phyloP scores from a whole-genome alignment of 2,113 vertebrate genomes.

The Leiothrix lutea region DNA sequence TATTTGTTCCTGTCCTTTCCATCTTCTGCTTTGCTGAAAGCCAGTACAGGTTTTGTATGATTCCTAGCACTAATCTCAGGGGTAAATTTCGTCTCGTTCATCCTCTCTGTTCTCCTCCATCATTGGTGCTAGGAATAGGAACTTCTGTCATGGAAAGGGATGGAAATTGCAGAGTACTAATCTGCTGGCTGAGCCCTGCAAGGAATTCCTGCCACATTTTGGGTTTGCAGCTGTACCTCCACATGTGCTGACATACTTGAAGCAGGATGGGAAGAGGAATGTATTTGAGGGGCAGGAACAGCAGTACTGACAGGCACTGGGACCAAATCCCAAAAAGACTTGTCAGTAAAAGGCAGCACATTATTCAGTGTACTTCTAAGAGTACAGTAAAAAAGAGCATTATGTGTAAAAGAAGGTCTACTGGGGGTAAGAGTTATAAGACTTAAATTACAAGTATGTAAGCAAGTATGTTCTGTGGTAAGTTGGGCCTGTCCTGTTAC shows the following conservation, averaged over 20 bases:
- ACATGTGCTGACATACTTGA: neutral
- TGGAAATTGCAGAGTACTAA: neutral
- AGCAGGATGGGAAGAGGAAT: neutral
- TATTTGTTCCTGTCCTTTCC: neutral
- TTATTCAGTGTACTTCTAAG: neutral
- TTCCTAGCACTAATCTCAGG: neutral
- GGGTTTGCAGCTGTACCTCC: neutral
- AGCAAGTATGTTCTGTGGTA: neutral
- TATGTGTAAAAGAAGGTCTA: neutral
- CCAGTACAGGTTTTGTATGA: neutral
- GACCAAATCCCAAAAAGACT: neutral
- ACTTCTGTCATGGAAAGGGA: neutral
- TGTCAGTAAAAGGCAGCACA: neutral
- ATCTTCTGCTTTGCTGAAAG: neutral
- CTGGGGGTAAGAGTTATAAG: accelerated
- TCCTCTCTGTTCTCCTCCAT: neutral
- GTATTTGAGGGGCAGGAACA: neutral
- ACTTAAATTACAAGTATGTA: neutral
- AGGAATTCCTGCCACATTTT: neutral
- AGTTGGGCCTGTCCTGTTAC: neutral
- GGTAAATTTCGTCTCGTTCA: neutral
- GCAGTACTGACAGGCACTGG: neutral
- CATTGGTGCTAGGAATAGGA: neutral
- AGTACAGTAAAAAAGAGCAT: neutral
- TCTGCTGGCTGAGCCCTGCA: neutral